Percentiles rank a stretch among this genome's conserved stretches.
Evolutionary conservation across 2,888 invertebrate genomes (phyloP).

Genomic region (Eudemis profundana): DNA sequence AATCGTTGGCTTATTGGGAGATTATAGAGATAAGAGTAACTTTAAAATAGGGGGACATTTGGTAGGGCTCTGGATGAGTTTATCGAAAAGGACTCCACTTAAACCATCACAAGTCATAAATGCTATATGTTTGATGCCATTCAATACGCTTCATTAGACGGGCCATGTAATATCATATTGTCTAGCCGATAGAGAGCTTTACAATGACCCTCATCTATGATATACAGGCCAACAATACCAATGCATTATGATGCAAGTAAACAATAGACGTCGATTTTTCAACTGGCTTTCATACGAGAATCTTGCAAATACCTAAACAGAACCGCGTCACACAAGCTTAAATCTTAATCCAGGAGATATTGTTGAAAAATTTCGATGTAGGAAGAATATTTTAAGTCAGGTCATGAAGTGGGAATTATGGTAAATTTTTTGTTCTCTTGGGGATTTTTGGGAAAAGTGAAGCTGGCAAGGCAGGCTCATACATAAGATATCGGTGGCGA

Average conservation of each 20-base stretch:
- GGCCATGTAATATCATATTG: background rate
- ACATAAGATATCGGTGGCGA: constrained; percentile 81
- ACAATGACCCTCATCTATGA: background rate
- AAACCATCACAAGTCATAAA: no score
- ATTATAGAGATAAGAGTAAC: no score
- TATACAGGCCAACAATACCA: background rate
- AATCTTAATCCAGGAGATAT: no score
- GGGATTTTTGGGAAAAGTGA: constrained; percentile 23
- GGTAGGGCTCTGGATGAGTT: no score
- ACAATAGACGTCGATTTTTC: constrained; percentile 7
- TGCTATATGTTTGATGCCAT: background rate
- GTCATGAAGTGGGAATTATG: background rate
- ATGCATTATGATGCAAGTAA: constrained; percentile 16
- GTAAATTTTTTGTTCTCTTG: constrained; percentile 3
- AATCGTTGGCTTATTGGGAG: no score
- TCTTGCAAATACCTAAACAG: no score
- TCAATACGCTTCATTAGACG: background rate
- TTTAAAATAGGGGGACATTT: no score
- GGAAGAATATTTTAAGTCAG: background rate
- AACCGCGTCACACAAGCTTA: no score
- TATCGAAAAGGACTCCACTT: no score
- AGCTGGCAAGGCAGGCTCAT: constrained; percentile 54
- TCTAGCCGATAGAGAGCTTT: background rate
- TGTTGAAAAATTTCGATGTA: no score
- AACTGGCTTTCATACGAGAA: no score